Base-by-base conservation (phyloP, 2,888 invertebrate species). In the Pseudoips prasinana region DNA sequence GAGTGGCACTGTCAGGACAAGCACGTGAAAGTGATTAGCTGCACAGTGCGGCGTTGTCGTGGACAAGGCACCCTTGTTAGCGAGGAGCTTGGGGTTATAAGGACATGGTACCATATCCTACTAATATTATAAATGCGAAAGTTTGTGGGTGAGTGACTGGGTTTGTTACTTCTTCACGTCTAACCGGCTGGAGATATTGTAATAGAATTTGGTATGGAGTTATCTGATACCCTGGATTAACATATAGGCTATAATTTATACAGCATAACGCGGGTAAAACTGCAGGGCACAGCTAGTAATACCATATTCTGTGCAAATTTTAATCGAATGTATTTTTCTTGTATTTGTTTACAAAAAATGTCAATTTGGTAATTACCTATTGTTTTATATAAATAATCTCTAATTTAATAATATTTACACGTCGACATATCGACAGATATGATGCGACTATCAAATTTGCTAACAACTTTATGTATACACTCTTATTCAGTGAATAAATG, bases 1-100 rank as follows among this genome's bases (percentile, higher is more conserved):
- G 55, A 58, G 43, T 56, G 63, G 56, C 55, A 52, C 51, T 39
- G 51, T 45, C 55, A 46, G 61, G 79, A 78, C 81, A 78, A 68
- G 70, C 86, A 85, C 80, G 84, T 86, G 85, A 84, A 84, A 83
- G 82, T 80, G 75, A 85, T 86, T 86, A 86, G 70, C 58, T 39
- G 64, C 62, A 85, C 83, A 85, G 79, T 60, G 72, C 64, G 39
- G 67, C 79, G 50, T 77, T 85, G 85, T 72, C 58, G 56, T 50
- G 52, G 41, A 84, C 80, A 85, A 75, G 52, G 70, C 47, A 44
- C 66, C 74, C 62, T 80, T 84, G 75, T 84, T 47, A 36, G 20
- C 1, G 55, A 29, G 69, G 54, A 73, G 42, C 42, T 2, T 18
- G 30, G 57, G 60, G 46, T 7, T 14, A 9, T 17, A 18, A 14